Percentiles rank a stretch among this genome's conserved stretches.
These are phyloP conservation scores for Dolichotis patagonum DNA, from an alignment of 2,113 vertebrate species.

Conservation along the genomic window DNA sequence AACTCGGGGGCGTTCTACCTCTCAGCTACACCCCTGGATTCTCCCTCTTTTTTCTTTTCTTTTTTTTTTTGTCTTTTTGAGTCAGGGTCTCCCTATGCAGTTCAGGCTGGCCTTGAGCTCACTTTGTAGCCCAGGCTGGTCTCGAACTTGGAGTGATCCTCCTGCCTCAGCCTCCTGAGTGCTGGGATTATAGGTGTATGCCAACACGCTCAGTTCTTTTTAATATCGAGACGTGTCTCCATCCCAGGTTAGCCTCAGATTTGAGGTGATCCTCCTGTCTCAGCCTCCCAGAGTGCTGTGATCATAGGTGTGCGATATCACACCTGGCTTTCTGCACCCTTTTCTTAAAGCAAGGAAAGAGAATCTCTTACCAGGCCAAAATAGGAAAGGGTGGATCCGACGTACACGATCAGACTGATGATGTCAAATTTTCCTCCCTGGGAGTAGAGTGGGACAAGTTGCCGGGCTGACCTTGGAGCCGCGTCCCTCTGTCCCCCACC, in stretches of 20 bases:
- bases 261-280: neutral
- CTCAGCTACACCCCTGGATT: neutral
- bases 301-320: neutral
- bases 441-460: slow-evolving; percentile 51
- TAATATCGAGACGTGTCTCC: no score
- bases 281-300: neutral
- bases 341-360: neutral
- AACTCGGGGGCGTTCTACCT: neutral
- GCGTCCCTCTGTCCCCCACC: neutral
- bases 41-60: no score
- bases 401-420: slow-evolving; percentile 89
- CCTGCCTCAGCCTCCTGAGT: no score
- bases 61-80: no score
- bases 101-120: no score
- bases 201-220: no score
- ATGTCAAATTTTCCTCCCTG: slow-evolving; percentile 90
- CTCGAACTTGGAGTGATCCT: no score
- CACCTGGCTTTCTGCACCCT: neutral
- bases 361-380: slow-evolving; percentile 90
- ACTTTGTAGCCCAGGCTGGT: no score
- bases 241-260: neutral
- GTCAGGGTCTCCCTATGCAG: no score
- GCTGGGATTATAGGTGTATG: no score
- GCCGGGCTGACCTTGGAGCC: neutral
- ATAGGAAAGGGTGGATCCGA: slow-evolving; percentile 91